phyloP scores from a whole-genome alignment of 2,113 vertebrate species.

The Corapipo altera region DNA sequence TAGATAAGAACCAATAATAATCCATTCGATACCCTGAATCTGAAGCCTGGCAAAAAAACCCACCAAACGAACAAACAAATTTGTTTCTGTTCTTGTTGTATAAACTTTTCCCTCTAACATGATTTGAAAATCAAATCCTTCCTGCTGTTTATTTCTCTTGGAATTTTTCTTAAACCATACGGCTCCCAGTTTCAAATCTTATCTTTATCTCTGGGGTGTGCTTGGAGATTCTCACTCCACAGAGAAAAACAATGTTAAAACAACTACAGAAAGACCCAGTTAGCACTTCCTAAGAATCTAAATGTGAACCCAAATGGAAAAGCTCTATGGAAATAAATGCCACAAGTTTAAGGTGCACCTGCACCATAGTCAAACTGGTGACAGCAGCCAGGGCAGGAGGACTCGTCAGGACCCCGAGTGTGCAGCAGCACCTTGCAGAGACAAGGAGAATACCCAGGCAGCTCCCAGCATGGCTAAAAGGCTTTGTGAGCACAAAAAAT shows the following conservation, averaged over 20 bases:
- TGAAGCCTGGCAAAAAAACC: neutral
- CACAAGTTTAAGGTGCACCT: neutral
- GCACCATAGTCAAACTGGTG: accelerated
- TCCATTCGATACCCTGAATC: slow-evolving; percentile 45
- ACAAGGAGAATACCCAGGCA: neutral
- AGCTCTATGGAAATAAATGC: neutral
- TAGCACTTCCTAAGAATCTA: neutral
- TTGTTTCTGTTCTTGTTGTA: neutral
- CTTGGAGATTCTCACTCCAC: neutral
- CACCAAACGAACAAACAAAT: neutral
- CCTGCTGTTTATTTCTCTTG: slow-evolving; percentile 9
- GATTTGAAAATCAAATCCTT: slow-evolving; percentile 31
- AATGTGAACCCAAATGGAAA: neutral
- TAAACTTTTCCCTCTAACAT: neutral
- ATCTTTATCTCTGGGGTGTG: neutral
- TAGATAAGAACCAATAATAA: slow-evolving; percentile 59
- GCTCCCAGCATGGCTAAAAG: neutral
- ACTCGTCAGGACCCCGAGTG: neutral
- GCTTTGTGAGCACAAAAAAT: neutral
- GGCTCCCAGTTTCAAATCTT: neutral
- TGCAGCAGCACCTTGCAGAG: neutral
- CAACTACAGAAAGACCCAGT: neutral
- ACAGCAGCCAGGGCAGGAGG: neutral
- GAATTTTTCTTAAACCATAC: neutral
- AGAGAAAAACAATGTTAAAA: neutral